Percentiles rank a stretch among this genome's conserved stretches.
These are phyloP conservation scores for Gracilinanus agilis DNA, from an alignment of 2,113 vertebrate genomes.

Conservation along the genomic window DNA sequence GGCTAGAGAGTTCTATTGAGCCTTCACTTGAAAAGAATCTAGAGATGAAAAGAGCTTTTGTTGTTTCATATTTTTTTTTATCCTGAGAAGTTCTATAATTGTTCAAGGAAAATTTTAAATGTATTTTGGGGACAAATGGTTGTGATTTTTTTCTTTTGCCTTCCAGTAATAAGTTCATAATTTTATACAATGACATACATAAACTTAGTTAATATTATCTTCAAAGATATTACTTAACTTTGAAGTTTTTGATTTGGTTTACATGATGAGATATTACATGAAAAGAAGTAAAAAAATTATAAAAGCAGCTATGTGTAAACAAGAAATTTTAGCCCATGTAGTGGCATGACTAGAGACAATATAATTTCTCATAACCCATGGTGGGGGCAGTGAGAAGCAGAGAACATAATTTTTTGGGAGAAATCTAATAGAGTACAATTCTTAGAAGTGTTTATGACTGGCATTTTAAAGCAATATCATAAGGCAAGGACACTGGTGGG, in stretches of 20 bases:
- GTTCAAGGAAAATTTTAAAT: constrained; percentile 74
- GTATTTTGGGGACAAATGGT: constrained; percentile 57
- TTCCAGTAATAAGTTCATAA: constrained; percentile 22
- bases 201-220: constrained; percentile 62
- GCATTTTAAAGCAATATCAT: neutral
- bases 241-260: constrained; percentile 38
- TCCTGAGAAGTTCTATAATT: constrained; percentile 71
- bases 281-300: constrained; percentile 42
- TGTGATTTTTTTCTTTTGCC: constrained; percentile 39
- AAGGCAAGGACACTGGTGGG: neutral
- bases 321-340: neutral
- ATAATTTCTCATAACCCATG: constrained; percentile 30
- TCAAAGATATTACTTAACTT: constrained; percentile 57
- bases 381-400: neutral
- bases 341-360: neutral
- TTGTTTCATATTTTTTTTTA: constrained; percentile 64
- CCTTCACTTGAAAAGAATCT: constrained; percentile 74
- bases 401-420: neutral
- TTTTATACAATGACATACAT: constrained; percentile 58
- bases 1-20: constrained; percentile 76
- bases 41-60: constrained; percentile 74
- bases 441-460: neutral
- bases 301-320: neutral
- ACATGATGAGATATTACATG: constrained; percentile 12
- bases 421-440: neutral